These are phyloP conservation scores for Ciconia maguari DNA, from an alignment of 2,113 vertebrate genomes.

Conservation along the genomic window DNA sequence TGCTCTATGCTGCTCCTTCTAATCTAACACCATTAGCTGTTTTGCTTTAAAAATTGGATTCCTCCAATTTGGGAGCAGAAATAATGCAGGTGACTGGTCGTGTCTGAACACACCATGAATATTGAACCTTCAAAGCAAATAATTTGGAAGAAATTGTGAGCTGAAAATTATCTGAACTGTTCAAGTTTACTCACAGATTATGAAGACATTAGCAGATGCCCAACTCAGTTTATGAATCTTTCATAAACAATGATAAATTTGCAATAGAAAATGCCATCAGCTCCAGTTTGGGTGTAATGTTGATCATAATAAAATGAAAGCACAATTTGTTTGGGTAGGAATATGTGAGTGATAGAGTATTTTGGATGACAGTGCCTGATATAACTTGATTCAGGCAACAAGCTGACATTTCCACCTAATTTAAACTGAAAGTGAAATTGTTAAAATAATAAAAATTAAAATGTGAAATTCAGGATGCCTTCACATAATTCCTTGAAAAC, in stretches of 20 bases:
- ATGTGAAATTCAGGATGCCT: not conserved
- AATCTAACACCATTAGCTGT: accelerated
- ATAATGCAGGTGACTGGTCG: accelerated
- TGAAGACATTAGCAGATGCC: not conserved
- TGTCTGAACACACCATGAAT: not conserved
- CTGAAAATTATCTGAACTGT: not conserved
- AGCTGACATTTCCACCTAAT: not conserved
- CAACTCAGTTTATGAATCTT: constrained; percentile 4
- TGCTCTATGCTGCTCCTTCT: not conserved
- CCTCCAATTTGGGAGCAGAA: not conserved
- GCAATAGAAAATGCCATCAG: not conserved
- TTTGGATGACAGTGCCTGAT: not conserved
- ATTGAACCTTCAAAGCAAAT: not conserved
- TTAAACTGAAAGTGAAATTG: not conserved
- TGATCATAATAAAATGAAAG: not conserved
- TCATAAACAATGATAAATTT: constrained; percentile 6
- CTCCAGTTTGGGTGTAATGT: not conserved
- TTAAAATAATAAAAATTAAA: not conserved
- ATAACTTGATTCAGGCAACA: not conserved
- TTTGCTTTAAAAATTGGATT: not conserved
- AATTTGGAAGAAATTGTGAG: not conserved
- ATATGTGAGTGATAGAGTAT: not conserved
- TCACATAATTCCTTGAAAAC: not conserved
- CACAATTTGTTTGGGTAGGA: not conserved
- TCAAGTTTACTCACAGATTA: not conserved